Evolutionary conservation across 2,797 vertebrate genomes (phyloP), one percentile per base, ranked within the genome.

Genomic region (Fratercula arctica): DNA sequence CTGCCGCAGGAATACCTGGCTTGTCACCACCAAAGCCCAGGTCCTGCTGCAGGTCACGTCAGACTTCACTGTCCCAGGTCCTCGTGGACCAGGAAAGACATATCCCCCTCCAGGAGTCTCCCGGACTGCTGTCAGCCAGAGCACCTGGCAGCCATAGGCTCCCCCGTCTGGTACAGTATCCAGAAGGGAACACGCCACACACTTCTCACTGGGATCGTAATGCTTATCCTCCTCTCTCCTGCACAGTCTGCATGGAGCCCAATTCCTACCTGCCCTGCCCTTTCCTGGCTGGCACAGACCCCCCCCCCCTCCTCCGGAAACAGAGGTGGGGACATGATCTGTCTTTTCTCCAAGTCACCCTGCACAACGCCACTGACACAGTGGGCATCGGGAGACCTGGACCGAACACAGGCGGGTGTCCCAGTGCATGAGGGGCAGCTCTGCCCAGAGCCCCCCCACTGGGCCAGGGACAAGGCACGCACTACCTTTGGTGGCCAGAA

Each of bases 401-500:
- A 60, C 64, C 25, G n/a, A 56, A 31, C 7, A 20, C 35, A 11
- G 2, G 2, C 3, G 1, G 37, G 39, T 1, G 6, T 16, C 87
- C 41, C 50, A 5, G 50, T 0, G 0, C n/a, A 29, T 0, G 0
- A 20, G 39, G 45, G 5, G 53, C 16, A 19, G 81, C 74, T 63
- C 77, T 48, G 61, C 15, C 37, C 73, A 24, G 28, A 76, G 59
- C 21, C 48, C 41, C 12, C 43, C 1, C 3, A 11, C 4, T 0
- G 1, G 46, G 19, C 17, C 66, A 64, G 61, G 39, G 37, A 51
- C 3, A 0, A 61, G 57, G 46, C 79, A 45, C 2, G 10, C 46
- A 14, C 57, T 5, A 11, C 13, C 35, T 29, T 43, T 28, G 29
- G 81, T 63, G 81, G 50, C 60, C 64, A 56, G 73, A 43, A 53